Base-by-base conservation (phyloP, 2,797 vertebrate genomes). In the Semaprochilodus insignis region DNA sequence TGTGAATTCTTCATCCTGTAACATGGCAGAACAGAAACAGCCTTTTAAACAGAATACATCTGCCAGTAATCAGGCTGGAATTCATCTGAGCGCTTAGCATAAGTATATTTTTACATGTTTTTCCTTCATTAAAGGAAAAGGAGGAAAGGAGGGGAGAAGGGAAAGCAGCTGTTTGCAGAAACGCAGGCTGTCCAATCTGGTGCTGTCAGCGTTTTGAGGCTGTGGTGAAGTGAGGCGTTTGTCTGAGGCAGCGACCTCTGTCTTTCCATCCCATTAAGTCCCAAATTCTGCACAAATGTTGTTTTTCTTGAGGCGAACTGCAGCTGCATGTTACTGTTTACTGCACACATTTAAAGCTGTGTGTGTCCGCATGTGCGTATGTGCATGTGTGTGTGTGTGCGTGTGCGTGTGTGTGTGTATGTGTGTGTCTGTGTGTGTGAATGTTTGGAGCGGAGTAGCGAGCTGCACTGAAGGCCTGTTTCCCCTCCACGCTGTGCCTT, bases 261-360 rank as follows among this genome's bases (percentile, higher is more conserved):
- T 84, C 77, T 84, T 94, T 94, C 90, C 90, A 87, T 90, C 90
- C 90, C 92, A 94, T 94, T 94, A 93, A 91, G 84, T 91, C 85
- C 81, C 81, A 88, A 79, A 88, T 69, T 83, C 72, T 88, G 81
- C 81, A 82, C 83, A 85, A 85, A 86, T 92, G 85, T 91, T 90
- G 78, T 90, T 91, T 88, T 89, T 88, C 88, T 90, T 88, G 83
- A 80, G 91, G 86, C 86, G 89, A 90, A 78, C 27, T 86, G 84
- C 89, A 93, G 91, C 90, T 93, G 90, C 83, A 89, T 87, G 74
- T 88, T 80, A 69, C 66, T 86, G 85, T 87, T 84, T 80, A 87
- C 89, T 86, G 21, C 55, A 87, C 90, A 87, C 89, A 88, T 92
- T 90, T 87, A 57, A 66, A 70, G n/a, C 19, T 31, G 27, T 81